Conservation (phyloP, 2,113 vertebrate genomes). For the Daphoenositta chrysoptera region DNA sequence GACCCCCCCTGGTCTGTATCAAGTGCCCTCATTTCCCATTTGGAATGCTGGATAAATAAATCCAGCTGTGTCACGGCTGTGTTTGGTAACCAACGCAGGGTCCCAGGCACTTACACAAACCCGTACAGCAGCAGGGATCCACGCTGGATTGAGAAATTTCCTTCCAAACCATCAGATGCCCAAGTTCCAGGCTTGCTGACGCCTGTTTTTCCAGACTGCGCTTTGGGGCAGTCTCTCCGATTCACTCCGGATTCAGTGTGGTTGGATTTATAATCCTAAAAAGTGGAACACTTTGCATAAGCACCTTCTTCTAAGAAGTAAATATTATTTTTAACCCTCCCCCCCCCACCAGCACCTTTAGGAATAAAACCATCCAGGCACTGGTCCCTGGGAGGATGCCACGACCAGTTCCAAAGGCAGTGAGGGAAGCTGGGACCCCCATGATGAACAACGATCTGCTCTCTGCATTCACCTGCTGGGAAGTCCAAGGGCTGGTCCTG, state of each 20-base stretch:
- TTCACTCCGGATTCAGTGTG: neutral
- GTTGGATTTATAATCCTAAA: conserved; percentile 32
- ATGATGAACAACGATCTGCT: neutral
- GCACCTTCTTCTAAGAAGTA: conserved; percentile 50
- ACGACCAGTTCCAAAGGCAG: neutral
- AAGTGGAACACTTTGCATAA: conserved; percentile 48
- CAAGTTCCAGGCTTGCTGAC: neutral
- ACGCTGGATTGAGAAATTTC: neutral
- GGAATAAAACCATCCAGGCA: conserved; percentile 19
- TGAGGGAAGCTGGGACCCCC: neutral
- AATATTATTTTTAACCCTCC: conserved; percentile 29
- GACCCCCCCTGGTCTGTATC: neutral
- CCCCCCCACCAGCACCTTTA: neutral
- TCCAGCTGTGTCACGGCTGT: neutral
- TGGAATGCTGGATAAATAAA: neutral
- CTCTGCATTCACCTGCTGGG: neutral
- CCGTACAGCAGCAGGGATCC: neutral
- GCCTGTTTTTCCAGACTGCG: neutral
- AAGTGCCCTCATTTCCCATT: neutral
- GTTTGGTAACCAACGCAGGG: neutral
- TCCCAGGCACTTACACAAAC: neutral
- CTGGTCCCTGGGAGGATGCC: neutral
- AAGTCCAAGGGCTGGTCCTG: neutral
- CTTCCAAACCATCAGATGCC: neutral
- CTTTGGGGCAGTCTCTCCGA: neutral